Evolutionary conservation across 2,888 invertebrate species (phyloP).

Genomic region (Drosophila phalerata): DNA sequence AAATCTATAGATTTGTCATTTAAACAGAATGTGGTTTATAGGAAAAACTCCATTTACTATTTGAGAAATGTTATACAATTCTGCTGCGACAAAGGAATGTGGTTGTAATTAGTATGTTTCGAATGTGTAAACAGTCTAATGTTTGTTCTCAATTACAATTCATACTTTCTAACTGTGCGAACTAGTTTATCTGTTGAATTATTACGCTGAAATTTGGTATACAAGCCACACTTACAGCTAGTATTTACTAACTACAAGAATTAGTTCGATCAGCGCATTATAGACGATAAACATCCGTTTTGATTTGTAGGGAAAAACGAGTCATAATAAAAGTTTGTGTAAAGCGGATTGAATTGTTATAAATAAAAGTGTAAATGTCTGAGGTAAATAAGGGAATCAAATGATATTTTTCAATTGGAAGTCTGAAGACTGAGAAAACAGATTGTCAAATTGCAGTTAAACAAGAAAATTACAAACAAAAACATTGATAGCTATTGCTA

Average conservation of each 20-base stretch:
- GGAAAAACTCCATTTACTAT: background rate
- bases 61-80: background rate
- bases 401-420: background rate
- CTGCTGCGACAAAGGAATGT: background rate
- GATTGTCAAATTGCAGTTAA: background rate
- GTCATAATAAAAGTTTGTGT: background rate
- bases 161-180: background rate
- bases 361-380: background rate
- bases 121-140: background rate
- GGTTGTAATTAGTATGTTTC: constrained; percentile 1
- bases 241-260: background rate
- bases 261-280: background rate
- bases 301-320: background rate
- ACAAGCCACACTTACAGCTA: background rate
- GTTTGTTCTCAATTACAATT: constrained; percentile 1
- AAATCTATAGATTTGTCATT: background rate
- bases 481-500: background rate
- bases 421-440: background rate
- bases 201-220: background rate
- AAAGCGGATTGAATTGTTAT: background rate
- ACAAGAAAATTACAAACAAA: background rate
- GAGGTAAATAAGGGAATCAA: background rate
- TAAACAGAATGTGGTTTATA: background rate
- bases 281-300: background rate
- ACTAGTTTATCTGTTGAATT: background rate